Percentiles rank a stretch among this genome's conserved stretches.
phyloP scores from a whole-genome alignment of 2,888 invertebrate genomes.

The Petrolisthes manimaculis region DNA sequence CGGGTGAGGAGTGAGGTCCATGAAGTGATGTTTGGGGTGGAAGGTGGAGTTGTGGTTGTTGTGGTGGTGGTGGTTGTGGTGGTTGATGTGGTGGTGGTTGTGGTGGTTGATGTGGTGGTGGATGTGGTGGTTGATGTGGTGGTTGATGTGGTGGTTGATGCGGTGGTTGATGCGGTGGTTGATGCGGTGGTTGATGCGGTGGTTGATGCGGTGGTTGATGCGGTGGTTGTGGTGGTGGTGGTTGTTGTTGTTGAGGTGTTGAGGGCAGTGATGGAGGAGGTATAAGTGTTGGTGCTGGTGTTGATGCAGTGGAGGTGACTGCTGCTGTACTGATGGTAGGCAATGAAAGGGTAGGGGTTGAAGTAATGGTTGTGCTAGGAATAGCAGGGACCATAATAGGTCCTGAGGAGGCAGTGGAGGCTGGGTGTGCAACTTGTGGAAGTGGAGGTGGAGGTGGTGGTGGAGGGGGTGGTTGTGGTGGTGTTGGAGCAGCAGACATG shows the following conservation, averaged over 20 bases:
- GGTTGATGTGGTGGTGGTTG: conserved; percentile 37
- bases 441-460: conserved; percentile 18
- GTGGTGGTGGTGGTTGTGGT: conserved; percentile 42
- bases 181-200: conserved; percentile 23
- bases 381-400: neutral
- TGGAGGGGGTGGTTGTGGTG: conserved; percentile 5
- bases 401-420: conserved; percentile 9
- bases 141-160: conserved; percentile 9
- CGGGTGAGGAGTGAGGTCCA: conserved; percentile 26
- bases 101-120: neutral
- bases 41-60: conserved; percentile 53
- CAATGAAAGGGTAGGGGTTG: conserved; percentile 8
- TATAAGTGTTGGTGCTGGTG: conserved; percentile 9
- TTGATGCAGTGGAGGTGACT: conserved; percentile 20
- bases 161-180: conserved; percentile 7
- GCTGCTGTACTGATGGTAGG: conserved; percentile 5
- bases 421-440: neutral
- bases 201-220: conserved; percentile 12
- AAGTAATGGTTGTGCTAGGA: conserved; percentile 4
- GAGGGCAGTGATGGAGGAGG: conserved; percentile 14
- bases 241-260: conserved; percentile 13
- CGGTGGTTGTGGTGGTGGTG: neutral
- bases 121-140: conserved; percentile 10
- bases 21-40: conserved; percentile 54
- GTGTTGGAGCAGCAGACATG: neutral